Evolutionary conservation across 1,140 invertebrate genomes (phyloP), one percentile per base, ranked within the genome.

Genomic region (Cyrtorhinus lividipennis): DNA sequence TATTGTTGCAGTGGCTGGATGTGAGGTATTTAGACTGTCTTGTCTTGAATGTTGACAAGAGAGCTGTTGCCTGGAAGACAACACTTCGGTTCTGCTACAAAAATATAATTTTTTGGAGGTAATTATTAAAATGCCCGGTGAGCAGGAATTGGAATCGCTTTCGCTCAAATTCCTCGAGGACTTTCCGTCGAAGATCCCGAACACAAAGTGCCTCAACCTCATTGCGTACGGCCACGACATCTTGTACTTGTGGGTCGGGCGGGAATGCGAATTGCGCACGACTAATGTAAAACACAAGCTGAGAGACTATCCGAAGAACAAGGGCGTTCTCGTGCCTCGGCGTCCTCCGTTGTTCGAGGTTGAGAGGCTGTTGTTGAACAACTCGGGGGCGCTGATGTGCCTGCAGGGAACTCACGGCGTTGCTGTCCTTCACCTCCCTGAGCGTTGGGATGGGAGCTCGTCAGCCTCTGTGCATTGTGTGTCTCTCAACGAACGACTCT

Each of bases 401-500:
- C 60, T 78, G 2, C 74, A 72, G 71, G 76, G 77, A 1, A 71
- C 67, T 58, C 60, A 75, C 24, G 77, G 77, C 0, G 71, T 78
- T 10, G 68, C 71, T 2, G 58, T 78, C 2, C 66, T 78, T 20
- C 71, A 76, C 57, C 66, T 78, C 1, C 77, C 77, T 0, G 73
- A 75, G 62, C 72, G 75, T 57, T 77, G 76, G 76, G 74, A 75
- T 20, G 74, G 73, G 53, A 72, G 75, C 3, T 69, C 67, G 72
- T 70, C 24, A 72, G 73, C 38, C 74, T 74, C 25, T 65, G 72
- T 58, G 64, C 66, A 15, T 68, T 77, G 76, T 59, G 74, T 79
- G 66, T 78, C 77, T 65, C 70, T 89, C 23, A 83, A 86, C 67
- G 81, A 82, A 59, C 72, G 78, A 38, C 74, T 81, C 24, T 78